These are phyloP conservation scores for Invenusta paracnida DNA, from an alignment of 2,888 invertebrate species.

Conservation along the genomic window DNA sequence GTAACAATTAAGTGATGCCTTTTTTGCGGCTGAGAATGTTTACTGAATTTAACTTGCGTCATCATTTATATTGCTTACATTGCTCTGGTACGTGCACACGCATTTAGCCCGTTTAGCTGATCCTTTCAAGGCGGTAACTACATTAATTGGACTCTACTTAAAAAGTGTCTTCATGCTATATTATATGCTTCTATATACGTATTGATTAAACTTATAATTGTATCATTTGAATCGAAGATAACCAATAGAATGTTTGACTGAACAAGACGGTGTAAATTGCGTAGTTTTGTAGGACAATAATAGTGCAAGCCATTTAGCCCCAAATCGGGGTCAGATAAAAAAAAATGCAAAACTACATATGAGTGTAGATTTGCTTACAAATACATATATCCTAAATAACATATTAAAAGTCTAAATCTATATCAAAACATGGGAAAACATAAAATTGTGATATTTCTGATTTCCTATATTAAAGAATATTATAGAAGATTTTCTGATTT, in stretches of 20 bases:
- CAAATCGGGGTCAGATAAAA: too few relatives aligned
- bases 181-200: background rate
- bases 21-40: background rate
- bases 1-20: background rate
- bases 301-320: too few relatives aligned
- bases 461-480: too few relatives aligned
- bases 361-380: too few relatives aligned
- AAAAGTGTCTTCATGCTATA: background rate
- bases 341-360: too few relatives aligned
- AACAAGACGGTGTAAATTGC: background rate
- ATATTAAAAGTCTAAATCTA: too few relatives aligned
- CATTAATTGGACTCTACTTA: background rate
- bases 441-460: too few relatives aligned
- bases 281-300: background rate
- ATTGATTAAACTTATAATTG: too few relatives aligned
- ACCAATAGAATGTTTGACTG: background rate
- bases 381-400: too few relatives aligned
- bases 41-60: background rate
- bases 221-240: background rate
- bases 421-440: too few relatives aligned
- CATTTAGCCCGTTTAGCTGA: background rate
- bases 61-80: background rate
- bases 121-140: background rate
- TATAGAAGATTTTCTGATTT: too few relatives aligned
- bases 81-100: background rate